Evolutionary conservation across 2,888 invertebrate species (phyloP), one percentile per base, ranked within the genome.

Genomic region (Cyaniris semiargus): DNA sequence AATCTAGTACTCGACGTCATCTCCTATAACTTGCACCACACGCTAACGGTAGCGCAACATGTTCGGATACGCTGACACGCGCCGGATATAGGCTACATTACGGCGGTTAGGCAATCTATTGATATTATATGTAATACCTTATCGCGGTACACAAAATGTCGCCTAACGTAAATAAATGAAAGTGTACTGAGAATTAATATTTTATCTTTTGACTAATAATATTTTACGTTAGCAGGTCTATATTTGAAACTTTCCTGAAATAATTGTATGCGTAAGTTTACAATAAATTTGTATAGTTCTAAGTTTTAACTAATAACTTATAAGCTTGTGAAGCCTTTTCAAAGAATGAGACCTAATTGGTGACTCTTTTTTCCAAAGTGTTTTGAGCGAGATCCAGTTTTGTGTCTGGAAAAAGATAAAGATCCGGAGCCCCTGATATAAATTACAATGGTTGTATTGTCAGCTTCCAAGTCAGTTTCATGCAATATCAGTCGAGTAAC

Each of bases 41-140:
- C 79, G 71, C 76, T 82, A 88, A 86, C 86, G 85, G 87, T 87
- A 87, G 87, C 80, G 76, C 77, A 70, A 78, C 70, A 71, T 77
- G 76, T 56, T 79, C 77, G 48, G 84, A 84, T 84, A 77, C 80
- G 81, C 79, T 84, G 85, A 86, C 84, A 82, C 82, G 84, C 81
- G 81, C 84, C 86, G 86, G 86, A 89, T 85, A 81, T 84, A 81
- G 84, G 84, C 83, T 81, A 80, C 77, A 66, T 66, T 31, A 66
- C 66, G 66, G 66, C 76, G 80, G 76, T 80, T 78, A 15, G 53
- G 48, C 74, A 75, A 60, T 58, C 75, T 75, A 60, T 60, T 53
- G 74, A 74, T 74, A 76, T 18, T 34, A 18, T 34, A 72, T 66
- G 66, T 66, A 31, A 66, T 66, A 66, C 66, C 18, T 18, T 66